These are phyloP conservation scores for Pristiophorus japonicus DNA, from an alignment of 2,113 vertebrate species.

Conservation along the genomic window DNA sequence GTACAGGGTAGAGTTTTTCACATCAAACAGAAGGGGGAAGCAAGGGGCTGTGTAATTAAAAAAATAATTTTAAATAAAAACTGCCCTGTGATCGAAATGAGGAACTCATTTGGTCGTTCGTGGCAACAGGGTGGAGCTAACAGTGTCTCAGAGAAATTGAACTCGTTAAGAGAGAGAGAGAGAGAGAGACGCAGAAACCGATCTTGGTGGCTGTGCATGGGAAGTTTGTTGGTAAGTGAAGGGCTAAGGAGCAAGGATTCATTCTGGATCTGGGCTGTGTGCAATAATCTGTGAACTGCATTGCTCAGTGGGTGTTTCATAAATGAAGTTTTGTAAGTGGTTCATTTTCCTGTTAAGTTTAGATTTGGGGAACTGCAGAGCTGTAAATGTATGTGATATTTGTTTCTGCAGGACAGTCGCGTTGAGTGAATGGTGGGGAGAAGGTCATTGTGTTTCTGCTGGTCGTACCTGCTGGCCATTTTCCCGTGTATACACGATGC, in stretches of 20 bases:
- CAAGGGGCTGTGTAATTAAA: background rate
- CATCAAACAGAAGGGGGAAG: background rate
- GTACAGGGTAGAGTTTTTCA: background rate
- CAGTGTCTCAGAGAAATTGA: background rate
- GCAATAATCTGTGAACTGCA: background rate
- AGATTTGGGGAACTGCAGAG: constrained; percentile 12
- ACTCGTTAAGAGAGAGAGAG: background rate
- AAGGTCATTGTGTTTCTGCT: background rate
- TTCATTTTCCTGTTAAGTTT: background rate
- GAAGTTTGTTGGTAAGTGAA: background rate
- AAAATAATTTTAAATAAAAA: background rate
- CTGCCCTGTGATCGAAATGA: constrained; percentile 16
- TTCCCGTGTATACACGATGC: background rate
- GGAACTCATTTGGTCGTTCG: background rate
- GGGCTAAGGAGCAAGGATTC: background rate
- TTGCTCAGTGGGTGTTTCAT: background rate
- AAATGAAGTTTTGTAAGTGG: background rate
- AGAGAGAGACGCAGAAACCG: background rate
- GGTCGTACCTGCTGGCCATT: background rate
- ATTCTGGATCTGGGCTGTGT: background rate
- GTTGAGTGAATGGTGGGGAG: background rate
- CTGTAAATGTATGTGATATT: background rate
- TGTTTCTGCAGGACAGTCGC: background rate
- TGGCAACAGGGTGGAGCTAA: background rate
- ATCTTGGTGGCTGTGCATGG: background rate